Evolutionary conservation across 1,140 invertebrate species (phyloP).

Genomic region (Caerostris darwini): DNA sequence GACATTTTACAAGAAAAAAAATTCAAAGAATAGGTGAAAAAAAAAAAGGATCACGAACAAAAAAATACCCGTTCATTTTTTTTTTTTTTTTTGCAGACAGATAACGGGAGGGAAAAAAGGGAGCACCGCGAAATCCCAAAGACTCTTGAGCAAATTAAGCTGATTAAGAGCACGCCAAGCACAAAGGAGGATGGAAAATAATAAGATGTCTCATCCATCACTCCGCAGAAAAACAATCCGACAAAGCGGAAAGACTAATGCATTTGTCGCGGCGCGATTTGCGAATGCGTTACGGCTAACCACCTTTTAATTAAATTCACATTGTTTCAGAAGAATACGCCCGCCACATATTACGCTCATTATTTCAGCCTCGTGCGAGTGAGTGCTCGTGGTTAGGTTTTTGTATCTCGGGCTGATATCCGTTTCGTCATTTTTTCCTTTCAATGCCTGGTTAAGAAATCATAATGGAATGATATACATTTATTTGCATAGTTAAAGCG

Average conservation of each 20-base stretch:
- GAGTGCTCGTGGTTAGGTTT: neutral
- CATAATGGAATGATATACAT: neutral
- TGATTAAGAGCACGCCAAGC: neutral
- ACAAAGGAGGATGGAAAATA: neutral
- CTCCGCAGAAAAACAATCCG: neutral
- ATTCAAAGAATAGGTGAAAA: neutral
- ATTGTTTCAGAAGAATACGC: constrained; percentile 42
- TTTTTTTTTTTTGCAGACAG: too few relatives aligned
- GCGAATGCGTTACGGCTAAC: constrained; percentile 4
- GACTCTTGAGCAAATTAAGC: constrained; percentile 21
- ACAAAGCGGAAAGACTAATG: constrained; percentile 2
- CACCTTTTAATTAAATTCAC: constrained; percentile 46
- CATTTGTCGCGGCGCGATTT: constrained; percentile 13
- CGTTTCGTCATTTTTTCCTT: neutral
- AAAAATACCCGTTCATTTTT: neutral
- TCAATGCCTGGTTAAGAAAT: neutral
- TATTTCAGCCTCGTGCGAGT: neutral
- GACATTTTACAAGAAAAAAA: neutral
- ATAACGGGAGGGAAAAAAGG: neutral
- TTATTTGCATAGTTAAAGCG: neutral
- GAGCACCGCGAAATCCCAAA: neutral
- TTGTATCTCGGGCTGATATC: neutral
- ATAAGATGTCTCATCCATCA: constrained; percentile 27
- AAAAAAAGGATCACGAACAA: too few relatives aligned
- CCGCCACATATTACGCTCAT: constrained; percentile 10